Evolutionary conservation across 2,113 vertebrate genomes (phyloP).

Genomic region (Guaruba guarouba): DNA sequence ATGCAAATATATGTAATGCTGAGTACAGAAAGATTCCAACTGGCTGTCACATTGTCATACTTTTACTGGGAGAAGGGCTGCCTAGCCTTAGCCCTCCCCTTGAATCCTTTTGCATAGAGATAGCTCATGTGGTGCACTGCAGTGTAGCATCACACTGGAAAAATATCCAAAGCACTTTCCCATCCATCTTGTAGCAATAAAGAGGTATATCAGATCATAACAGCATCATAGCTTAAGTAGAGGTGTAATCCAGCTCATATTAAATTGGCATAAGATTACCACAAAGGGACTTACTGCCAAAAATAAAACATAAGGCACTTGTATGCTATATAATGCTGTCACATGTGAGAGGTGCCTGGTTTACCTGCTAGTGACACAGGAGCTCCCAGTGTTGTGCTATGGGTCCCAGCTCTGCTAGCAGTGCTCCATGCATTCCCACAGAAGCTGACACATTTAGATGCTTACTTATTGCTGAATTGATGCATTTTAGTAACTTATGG

Average conservation of each 20-base stretch:
- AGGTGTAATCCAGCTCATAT: neutral
- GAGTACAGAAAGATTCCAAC: neutral
- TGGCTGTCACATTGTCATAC: neutral
- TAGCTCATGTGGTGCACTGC: neutral
- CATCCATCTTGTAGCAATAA: neutral
- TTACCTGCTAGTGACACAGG: neutral
- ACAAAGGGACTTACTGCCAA: neutral
- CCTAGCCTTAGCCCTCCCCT: neutral
- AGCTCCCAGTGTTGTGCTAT: neutral
- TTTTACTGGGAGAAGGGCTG: neutral
- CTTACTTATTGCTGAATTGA: neutral
- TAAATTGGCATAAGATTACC: neutral
- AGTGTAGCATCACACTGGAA: neutral
- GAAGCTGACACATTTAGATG: neutral
- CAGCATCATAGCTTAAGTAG: accelerated
- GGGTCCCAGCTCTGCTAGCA: neutral
- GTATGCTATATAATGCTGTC: neutral
- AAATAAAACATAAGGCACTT: neutral
- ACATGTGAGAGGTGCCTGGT: neutral
- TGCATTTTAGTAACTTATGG: neutral
- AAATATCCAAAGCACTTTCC: neutral
- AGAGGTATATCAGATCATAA: neutral
- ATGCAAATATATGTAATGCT: neutral
- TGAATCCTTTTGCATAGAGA: neutral
- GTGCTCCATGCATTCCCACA: neutral